Evolutionary conservation across 2,888 invertebrate genomes (phyloP).

Genomic region (Acleris cristana): DNA sequence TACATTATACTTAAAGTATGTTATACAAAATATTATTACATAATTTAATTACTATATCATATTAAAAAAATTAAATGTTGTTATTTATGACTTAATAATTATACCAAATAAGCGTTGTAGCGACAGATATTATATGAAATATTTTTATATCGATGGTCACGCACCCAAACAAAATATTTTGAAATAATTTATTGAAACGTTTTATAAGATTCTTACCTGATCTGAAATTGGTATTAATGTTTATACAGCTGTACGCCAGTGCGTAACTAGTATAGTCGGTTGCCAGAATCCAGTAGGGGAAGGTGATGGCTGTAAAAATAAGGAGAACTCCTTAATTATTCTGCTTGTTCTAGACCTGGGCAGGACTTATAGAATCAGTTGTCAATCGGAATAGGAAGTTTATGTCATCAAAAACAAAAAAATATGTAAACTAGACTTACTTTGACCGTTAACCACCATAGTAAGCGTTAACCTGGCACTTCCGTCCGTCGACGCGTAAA

Average conservation of each 20-base stretch:
- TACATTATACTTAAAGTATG: too few species aligned
- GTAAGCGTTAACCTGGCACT: constrained; percentile 19
- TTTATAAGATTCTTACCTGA: background rate
- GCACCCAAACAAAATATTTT: too few species aligned
- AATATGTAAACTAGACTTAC: background rate
- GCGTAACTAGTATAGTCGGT: constrained; percentile 84
- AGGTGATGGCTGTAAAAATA: constrained; percentile 2
- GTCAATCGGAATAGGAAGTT: background rate
- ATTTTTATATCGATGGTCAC: too few species aligned
- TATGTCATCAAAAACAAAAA: too few species aligned
- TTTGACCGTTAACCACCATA: constrained; percentile 33
- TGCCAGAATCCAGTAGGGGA: constrained; percentile 81
- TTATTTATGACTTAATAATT: too few species aligned
- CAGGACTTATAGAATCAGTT: background rate
- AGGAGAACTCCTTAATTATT: background rate
- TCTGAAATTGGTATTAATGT: constrained; percentile 49
- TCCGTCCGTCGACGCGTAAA: background rate
- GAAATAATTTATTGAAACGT: background rate
- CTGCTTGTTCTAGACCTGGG: too few species aligned
- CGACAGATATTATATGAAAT: too few species aligned
- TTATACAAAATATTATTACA: too few species aligned
- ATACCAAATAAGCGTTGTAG: too few species aligned
- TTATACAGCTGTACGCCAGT: constrained; percentile 84
- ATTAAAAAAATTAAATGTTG: too few species aligned
- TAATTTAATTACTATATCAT: too few species aligned